Evolutionary conservation across 2,113 vertebrate species (phyloP).

Genomic region (Ctenodactylus gundi): DNA sequence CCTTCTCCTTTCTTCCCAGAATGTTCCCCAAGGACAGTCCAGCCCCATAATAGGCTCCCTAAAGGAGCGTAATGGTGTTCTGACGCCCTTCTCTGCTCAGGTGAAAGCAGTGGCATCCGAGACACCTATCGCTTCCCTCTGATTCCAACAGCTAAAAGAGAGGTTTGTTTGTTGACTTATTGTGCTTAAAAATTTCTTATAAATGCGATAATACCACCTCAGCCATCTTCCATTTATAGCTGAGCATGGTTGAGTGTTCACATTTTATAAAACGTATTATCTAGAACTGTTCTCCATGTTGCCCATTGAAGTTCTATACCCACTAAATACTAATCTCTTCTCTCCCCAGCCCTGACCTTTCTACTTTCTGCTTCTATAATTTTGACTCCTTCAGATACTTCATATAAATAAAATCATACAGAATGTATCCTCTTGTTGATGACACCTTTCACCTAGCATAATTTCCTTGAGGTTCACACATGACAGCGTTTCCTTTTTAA

Average conservation of each 20-base stretch:
- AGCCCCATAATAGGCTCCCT: not conserved
- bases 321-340: not conserved
- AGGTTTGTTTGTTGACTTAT: not conserved
- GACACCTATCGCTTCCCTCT: not conserved
- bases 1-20: conserved; percentile 59
- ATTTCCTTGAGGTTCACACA: not conserved
- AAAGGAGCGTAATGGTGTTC: not conserved
- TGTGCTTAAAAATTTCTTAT: not conserved
- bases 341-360: not conserved
- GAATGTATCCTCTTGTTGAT: not conserved
- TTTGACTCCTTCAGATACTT: not conserved
- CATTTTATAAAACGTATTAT: not conserved
- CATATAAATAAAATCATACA: not conserved
- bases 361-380: not conserved
- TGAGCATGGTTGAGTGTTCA: not conserved
- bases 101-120: not conserved
- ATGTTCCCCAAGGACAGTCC: conserved; percentile 25
- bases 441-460: not conserved
- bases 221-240: not conserved
- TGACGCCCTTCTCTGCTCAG: not conserved
- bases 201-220: too few relatives aligned
- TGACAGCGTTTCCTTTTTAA: not conserved
- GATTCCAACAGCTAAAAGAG: not conserved
- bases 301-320: not conserved
- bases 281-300: not conserved